A percentile compares a stretch with the other conserved stretches of the same genome.
Conservation (phyloP, 2,113 vertebrate genomes). For the Pelusios castaneus region DNA sequence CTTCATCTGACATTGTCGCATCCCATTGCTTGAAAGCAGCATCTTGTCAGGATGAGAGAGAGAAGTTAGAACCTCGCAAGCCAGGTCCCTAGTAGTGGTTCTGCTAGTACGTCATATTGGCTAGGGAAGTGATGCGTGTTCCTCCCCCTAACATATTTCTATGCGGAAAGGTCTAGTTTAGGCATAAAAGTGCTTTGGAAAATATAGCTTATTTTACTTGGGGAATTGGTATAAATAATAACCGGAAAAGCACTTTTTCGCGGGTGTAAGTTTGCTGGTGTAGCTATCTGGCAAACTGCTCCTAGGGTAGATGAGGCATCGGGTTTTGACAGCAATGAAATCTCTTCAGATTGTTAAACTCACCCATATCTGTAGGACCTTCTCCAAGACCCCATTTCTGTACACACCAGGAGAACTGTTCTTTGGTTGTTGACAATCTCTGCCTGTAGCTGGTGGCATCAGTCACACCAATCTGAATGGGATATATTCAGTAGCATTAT, state of each 20-base stretch:
- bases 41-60: not conserved
- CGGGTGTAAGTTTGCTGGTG: not conserved
- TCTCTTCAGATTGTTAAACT: not conserved
- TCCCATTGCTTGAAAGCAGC: not conserved
- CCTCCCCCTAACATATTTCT: not conserved
- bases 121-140: not conserved
- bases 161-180: accelerated
- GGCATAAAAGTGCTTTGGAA: not conserved
- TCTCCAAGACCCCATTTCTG: not conserved
- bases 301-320: not conserved
- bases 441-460: not conserved
- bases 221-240: not conserved
- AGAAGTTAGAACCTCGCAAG: not conserved
- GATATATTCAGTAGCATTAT: not conserved
- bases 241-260: not conserved
- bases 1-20: not conserved
- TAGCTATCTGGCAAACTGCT: not conserved
- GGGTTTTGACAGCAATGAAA: not conserved
- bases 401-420: not conserved
- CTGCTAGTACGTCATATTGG: not conserved
- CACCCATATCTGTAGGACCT: too few species aligned
- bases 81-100: not conserved
- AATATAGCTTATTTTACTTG: not conserved
- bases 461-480: not conserved
- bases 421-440: not conserved